phyloP scores from a whole-genome alignment of 1,140 invertebrate species.

The Dolichoris vasculosae region DNA sequence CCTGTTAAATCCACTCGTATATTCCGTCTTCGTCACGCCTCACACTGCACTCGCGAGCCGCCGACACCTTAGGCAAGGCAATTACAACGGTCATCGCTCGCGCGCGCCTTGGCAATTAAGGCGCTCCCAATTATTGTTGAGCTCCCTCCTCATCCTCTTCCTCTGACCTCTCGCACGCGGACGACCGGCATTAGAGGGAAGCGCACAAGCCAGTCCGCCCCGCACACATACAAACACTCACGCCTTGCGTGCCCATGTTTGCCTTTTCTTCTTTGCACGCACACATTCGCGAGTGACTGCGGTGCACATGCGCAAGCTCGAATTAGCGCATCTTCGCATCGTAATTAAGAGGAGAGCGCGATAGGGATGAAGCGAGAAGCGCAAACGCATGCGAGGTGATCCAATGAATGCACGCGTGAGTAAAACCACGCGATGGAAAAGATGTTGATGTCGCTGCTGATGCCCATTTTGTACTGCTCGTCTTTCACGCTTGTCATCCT shows the following conservation, averaged over 20 bases:
- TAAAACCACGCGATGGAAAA: neutral
- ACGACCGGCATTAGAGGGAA: neutral
- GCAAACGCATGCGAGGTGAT: neutral
- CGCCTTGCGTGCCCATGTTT: neutral
- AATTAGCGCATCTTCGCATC: no score
- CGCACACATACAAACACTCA: neutral
- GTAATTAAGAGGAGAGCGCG: constrained; percentile 10
- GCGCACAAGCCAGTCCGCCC: neutral
- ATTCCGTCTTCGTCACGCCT: constrained; percentile 30
- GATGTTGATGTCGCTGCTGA: neutral
- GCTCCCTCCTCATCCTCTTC: constrained; percentile 26
- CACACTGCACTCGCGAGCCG: constrained; percentile 21
- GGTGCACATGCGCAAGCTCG: no score
- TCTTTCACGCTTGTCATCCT: neutral
- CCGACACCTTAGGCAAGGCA: constrained; percentile 65
- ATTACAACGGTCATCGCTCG: constrained; percentile 71
- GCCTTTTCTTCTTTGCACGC: no score
- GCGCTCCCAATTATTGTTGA: constrained; percentile 69
- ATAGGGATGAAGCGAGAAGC: constrained; percentile 17
- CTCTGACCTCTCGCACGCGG: constrained; percentile 29
- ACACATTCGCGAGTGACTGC: no score
- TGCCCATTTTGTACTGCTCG: no score
- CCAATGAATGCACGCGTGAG: neutral
- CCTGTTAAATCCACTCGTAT: no score
- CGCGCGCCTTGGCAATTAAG: constrained; percentile 69